These are phyloP conservation scores for Lochmaea crataegi DNA, from an alignment of 2,888 invertebrate genomes.

Conservation along the genomic window DNA sequence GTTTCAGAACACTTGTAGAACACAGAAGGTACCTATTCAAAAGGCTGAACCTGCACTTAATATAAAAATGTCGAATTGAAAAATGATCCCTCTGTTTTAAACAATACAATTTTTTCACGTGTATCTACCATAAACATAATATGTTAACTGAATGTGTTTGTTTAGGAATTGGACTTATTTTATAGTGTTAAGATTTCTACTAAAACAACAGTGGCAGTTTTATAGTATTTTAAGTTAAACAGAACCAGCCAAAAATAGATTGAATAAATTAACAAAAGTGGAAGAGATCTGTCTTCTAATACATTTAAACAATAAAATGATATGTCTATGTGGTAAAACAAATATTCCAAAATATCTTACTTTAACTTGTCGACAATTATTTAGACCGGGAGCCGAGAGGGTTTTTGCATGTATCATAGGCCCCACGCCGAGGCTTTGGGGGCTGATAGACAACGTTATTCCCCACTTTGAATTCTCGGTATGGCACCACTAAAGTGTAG, in stretches of 20 bases:
- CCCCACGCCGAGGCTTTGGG: too few relatives aligned
- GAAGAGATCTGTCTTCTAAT: background rate
- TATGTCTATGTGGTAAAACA: background rate
- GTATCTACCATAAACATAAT: background rate
- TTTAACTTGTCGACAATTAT: background rate
- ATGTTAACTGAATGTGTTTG: background rate
- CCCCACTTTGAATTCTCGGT: too few relatives aligned
- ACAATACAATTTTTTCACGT: background rate
- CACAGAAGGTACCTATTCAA: too few relatives aligned
- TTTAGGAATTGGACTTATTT: background rate
- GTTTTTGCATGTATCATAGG: too few relatives aligned
- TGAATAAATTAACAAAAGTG: background rate
- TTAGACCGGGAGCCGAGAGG: too few relatives aligned
- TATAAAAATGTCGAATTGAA: too few relatives aligned
- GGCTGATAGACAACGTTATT: too few relatives aligned
- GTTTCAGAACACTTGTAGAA: too few relatives aligned
- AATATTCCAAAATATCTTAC: background rate
- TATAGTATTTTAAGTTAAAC: slow-evolving; percentile 7
- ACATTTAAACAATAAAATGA: background rate
- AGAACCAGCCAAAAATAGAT: background rate
- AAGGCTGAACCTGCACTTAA: too few relatives aligned
- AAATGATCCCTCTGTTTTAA: too few relatives aligned
- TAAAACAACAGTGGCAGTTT: slow-evolving; percentile 12
- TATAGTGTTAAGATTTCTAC: background rate
- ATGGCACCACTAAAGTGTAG: too few relatives aligned